These are phyloP conservation scores for Terrapene triunguis DNA, from an alignment of 2,113 vertebrate species.

Conservation along the genomic window DNA sequence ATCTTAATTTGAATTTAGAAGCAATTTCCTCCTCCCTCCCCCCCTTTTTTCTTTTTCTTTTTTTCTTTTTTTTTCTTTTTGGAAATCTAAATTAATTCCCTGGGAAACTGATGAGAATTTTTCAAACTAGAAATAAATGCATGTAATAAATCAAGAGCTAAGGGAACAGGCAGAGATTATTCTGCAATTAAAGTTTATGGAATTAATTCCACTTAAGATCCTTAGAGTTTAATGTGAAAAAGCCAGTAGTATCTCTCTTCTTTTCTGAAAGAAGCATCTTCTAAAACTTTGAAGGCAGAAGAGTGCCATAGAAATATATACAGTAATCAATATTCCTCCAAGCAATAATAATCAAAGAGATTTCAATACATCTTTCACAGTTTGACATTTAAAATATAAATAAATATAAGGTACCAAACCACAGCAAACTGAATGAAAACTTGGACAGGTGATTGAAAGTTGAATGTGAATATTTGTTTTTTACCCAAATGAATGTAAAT, in stretches of 20 bases:
- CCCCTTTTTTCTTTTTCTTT: background rate
- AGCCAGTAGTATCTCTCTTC: slow-evolving; percentile 38
- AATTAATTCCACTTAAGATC: slow-evolving; percentile 81
- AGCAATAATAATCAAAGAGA: slow-evolving; percentile 54
- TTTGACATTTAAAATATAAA: slow-evolving; percentile 60
- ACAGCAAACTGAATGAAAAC: slow-evolving; percentile 66
- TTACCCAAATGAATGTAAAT: slow-evolving; percentile 83
- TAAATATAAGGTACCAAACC: slow-evolving; percentile 52
- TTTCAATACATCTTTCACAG: slow-evolving; percentile 47
- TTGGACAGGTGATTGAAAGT: slow-evolving; percentile 80
- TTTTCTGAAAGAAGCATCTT: slow-evolving; percentile 10
- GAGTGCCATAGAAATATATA: background rate
- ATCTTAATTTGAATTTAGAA: slow-evolving; percentile 80
- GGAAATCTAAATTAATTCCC: slow-evolving; percentile 82
- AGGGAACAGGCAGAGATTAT: slow-evolving; percentile 80
- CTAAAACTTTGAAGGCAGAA: slow-evolving; percentile 21
- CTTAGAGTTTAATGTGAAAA: slow-evolving; percentile 71
- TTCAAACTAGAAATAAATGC: slow-evolving; percentile 81
- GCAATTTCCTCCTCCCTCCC: slow-evolving; percentile 43
- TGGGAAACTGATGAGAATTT: slow-evolving; percentile 82
- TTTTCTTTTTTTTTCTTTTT: slow-evolving; percentile 61
- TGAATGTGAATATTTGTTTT: slow-evolving; percentile 74
- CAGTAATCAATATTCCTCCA: slow-evolving; percentile 60
- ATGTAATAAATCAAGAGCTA: slow-evolving; percentile 82
- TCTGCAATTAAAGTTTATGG: slow-evolving; percentile 81